Percentiles rank a stretch among this genome's conserved stretches.
Conservation (phyloP, 2,888 invertebrate genomes). For the Polia nebulosa region DNA sequence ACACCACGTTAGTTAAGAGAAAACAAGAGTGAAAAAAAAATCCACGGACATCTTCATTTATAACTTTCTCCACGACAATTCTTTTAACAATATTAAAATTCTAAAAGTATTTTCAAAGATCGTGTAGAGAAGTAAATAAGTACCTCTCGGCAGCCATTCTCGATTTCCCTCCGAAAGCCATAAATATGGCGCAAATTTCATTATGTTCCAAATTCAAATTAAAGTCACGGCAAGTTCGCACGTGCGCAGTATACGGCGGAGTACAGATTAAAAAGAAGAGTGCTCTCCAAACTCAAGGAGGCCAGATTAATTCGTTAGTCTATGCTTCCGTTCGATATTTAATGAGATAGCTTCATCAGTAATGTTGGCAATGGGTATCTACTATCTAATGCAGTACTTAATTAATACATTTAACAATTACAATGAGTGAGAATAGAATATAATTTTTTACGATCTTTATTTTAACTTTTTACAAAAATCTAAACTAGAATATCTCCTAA, state of each 20-base stretch:
- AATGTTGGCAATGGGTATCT: constrained; percentile 2
- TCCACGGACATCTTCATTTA: background rate
- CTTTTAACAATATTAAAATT: constrained; percentile 43
- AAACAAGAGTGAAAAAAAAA: no score
- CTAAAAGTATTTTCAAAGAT: constrained; percentile 55
- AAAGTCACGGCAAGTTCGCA: constrained; percentile 87
- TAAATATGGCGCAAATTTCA: constrained; percentile 89
- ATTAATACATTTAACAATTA: background rate
- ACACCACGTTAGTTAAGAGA: no score
- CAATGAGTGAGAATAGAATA: background rate
- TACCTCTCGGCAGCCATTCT: constrained; percentile 75
- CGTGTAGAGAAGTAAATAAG: constrained; percentile 63
- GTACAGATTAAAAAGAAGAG: constrained; percentile 75
- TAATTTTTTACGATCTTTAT: no score
- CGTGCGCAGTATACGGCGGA: constrained; percentile 82
- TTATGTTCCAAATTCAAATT: constrained; percentile 88
- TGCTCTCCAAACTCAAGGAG: constrained; percentile 71
- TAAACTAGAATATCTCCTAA: background rate
- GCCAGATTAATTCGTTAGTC: constrained; percentile 65
- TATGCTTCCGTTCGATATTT: constrained; percentile 59
- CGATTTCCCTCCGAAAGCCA: constrained; percentile 85
- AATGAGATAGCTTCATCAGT: constrained; percentile 18
- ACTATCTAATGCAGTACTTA: no score
- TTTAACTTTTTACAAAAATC: no score
- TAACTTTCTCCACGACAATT: constrained; percentile 28